Base-by-base conservation (phyloP, 2,888 invertebrate genomes). In the Sthenelais limicola region DNA sequence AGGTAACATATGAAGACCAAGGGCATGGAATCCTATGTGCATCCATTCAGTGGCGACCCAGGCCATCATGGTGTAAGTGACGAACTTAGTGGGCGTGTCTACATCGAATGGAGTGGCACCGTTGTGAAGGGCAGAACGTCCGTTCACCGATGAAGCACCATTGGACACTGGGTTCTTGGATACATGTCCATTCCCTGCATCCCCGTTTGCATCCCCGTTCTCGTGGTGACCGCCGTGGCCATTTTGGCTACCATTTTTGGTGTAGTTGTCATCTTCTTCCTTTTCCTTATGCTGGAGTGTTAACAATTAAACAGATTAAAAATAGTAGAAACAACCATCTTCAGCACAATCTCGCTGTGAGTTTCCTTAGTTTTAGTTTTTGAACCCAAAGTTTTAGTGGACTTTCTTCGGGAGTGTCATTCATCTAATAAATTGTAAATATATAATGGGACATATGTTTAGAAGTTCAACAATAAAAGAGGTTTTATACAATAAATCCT, bases 51-150 rank as follows among this genome's bases (percentile, higher is more conserved):
- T 48, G 47, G 71, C 71, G 12, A 48, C 35, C 62, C 43, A 47
- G n/a, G 47, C 26, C 71, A 71, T 71, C 47, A 71, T 32, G 33
- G 58, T 47, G 58, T 71, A 71, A 7, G 58, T 58, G n/a, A 71
- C 51, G 24, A 71, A 71, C 58, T 62, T 71, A 15, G 62, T 71
- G 48, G 71, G 71, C 30, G 56, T 62, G 32, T 71, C 71, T 9
- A 71, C 33, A 47, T 71, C 71, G 4, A 71, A 30, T 3, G 71
- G 71, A 54, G 56, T 38, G 12, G 52, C 3, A 35, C 32, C 68
- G 21, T 68, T n/a, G n/a, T n/a, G n/a, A n/a, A n/a, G n/a, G n/a
- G n/a, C n/a, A n/a, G 56, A 9, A 43, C 43, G 43, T 9, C 43
- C 43, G 15, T 9, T 9, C 43, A 12, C 43, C 43, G 12, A 43